Evolutionary conservation across 2,888 invertebrate species (phyloP).

Genomic region (Thumatha senex): DNA sequence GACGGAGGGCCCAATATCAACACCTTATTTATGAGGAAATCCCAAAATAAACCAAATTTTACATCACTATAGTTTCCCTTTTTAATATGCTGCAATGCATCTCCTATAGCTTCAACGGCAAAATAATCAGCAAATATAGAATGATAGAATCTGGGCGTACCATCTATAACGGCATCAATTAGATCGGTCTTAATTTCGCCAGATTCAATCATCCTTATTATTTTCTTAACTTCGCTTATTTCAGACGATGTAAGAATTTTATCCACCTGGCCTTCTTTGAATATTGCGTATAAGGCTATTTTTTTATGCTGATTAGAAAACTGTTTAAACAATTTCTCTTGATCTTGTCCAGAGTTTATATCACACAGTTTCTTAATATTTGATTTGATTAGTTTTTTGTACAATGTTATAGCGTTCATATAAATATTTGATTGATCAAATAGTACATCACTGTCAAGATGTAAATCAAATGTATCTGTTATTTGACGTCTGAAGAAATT

Average conservation of each 20-base stretch:
- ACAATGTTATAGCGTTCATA: slow-evolving; percentile 32
- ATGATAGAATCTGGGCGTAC: slow-evolving; percentile 44
- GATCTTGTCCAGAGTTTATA: not conserved
- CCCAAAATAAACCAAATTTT: slow-evolving; percentile 32
- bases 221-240: slow-evolving; percentile 36
- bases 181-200: slow-evolving; percentile 38
- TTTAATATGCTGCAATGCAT: slow-evolving; percentile 21
- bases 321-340: slow-evolving; percentile 17
- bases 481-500: slow-evolving; percentile 43
- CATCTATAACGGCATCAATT: slow-evolving; percentile 39
- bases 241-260: slow-evolving; percentile 38
- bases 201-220: slow-evolving; percentile 33
- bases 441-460: slow-evolving; percentile 25
- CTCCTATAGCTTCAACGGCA: slow-evolving; percentile 34
- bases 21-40: slow-evolving; percentile 39
- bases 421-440: slow-evolving; percentile 35
- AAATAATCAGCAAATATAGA: slow-evolving; percentile 48
- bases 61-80: slow-evolving; percentile 6
- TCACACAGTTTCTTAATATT: slow-evolving; percentile 36
- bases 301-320: slow-evolving; percentile 43
- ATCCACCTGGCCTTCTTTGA: slow-evolving; percentile 37
- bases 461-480: slow-evolving; percentile 35
- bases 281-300: slow-evolving; percentile 44
- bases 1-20: slow-evolving; percentile 34
- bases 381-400: slow-evolving; percentile 37